phyloP scores from a whole-genome alignment of 2,113 vertebrate species.

The Paralichthys olivaceus region DNA sequence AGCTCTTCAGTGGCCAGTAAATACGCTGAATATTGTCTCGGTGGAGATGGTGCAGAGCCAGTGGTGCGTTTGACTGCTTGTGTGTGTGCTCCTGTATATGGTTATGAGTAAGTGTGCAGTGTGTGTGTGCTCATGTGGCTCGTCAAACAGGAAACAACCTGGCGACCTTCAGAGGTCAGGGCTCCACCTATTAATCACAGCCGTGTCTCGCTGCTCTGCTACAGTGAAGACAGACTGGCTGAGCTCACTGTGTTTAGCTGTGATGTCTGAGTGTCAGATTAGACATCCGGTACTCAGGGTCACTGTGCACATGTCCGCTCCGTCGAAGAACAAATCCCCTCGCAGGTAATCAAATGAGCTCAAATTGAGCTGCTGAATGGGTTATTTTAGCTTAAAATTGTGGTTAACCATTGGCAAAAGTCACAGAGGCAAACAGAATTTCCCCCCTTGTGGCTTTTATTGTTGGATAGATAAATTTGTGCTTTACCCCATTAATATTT shows the following conservation, averaged over 20 bases:
- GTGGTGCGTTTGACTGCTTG: constrained; percentile 47
- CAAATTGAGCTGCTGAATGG: constrained; percentile 8
- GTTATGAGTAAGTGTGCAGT: constrained; percentile 44
- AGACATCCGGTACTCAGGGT: constrained; percentile 48
- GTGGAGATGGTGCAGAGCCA: constrained; percentile 29
- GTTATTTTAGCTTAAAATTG: constrained; percentile 12
- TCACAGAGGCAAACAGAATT: background rate
- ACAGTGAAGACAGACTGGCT: constrained; percentile 29
- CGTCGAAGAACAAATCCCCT: constrained; percentile 32
- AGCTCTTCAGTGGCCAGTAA: constrained; percentile 47
- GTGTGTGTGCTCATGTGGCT: constrained; percentile 38
- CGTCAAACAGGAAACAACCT: constrained; percentile 66
- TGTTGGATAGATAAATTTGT: no score
- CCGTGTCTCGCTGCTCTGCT: constrained; percentile 44
- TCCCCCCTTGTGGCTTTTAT: background rate
- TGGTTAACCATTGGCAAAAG: constrained; percentile 7
- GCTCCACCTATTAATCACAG: constrained; percentile 66
- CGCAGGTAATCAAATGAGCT: constrained; percentile 36
- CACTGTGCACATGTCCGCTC: constrained; percentile 27
- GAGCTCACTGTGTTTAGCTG: constrained; percentile 37
- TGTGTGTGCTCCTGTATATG: constrained; percentile 28
- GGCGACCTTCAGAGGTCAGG: constrained; percentile 69
- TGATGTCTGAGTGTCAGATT: constrained; percentile 50
- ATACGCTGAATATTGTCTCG: constrained; percentile 41
- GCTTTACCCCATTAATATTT: no score